Conservation (phyloP, 2,797 vertebrate genomes). For the Mergus octosetaceus region DNA sequence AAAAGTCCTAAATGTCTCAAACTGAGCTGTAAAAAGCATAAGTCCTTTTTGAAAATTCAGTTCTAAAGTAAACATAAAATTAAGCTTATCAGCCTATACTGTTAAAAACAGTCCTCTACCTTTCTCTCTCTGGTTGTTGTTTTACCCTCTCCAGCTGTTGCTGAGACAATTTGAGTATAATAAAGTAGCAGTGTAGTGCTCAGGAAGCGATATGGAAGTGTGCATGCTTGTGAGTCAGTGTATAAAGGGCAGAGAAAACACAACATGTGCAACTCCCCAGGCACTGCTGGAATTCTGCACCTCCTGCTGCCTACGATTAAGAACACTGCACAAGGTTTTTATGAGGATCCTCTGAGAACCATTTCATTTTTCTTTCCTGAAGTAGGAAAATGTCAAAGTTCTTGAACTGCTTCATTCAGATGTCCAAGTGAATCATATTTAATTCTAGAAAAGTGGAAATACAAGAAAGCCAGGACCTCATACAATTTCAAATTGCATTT, state of each 20-base stretch:
- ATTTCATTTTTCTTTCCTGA: slow-evolving; percentile 30
- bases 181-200: neutral
- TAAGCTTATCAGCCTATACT: neutral
- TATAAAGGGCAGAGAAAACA: neutral
- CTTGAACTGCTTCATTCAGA: neutral
- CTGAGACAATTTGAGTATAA: neutral
- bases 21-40: neutral
- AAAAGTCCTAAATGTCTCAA: neutral
- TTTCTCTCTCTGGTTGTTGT: neutral
- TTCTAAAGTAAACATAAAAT: neutral
- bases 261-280: neutral
- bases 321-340: neutral
- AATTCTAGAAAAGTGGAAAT: neutral
- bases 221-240: neutral
- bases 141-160: neutral
- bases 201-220: neutral
- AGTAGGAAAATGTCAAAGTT: neutral
- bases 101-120: neutral
- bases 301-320: slow-evolving; percentile 21
- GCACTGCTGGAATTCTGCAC: slow-evolving; percentile 40
- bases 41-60: neutral
- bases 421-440: slow-evolving; percentile 8
- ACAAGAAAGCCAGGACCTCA: neutral
- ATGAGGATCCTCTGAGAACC: slow-evolving; percentile 16
- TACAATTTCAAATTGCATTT: neutral